Conservation (phyloP, 2,113 vertebrate genomes). For the Oxyruncus cristatus region DNA sequence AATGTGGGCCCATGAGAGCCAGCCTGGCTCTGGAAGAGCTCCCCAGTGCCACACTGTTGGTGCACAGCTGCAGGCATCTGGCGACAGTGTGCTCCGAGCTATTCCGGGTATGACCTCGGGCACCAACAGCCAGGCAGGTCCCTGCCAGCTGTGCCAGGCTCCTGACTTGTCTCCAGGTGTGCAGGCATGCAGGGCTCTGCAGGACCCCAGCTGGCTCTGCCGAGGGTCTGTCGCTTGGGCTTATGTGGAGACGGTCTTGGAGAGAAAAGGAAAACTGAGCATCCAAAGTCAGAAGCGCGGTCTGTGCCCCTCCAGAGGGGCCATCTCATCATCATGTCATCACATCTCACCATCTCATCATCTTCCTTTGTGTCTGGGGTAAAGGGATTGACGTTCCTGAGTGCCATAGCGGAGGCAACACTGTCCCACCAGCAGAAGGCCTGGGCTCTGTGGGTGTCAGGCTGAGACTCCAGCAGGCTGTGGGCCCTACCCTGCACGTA, state of each 20-base stretch:
- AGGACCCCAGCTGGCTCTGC: background rate
- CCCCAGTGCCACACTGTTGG: background rate
- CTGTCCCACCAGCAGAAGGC: background rate
- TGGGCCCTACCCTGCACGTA: rapidly evolving
- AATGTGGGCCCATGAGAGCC: rapidly evolving
- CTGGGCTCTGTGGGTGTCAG: background rate
- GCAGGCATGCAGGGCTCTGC: background rate
- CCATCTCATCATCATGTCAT: background rate
- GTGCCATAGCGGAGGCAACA: background rate
- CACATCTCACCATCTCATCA: background rate
- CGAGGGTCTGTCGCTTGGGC: background rate
- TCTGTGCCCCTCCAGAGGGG: background rate
- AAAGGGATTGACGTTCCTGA: background rate
- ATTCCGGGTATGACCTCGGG: rapidly evolving
- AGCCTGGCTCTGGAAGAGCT: rapidly evolving
- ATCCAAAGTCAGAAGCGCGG: background rate
- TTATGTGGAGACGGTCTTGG: background rate
- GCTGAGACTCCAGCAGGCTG: background rate
- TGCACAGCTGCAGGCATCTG: rapidly evolving
- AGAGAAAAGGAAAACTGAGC: background rate
- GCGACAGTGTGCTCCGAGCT: background rate
- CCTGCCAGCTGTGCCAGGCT: background rate
- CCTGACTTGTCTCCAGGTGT: background rate
- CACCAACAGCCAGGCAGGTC: background rate
- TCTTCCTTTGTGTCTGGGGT: background rate